Conservation (phyloP, 23 tunicate species). For the Botrylloides violaceus region DNA sequence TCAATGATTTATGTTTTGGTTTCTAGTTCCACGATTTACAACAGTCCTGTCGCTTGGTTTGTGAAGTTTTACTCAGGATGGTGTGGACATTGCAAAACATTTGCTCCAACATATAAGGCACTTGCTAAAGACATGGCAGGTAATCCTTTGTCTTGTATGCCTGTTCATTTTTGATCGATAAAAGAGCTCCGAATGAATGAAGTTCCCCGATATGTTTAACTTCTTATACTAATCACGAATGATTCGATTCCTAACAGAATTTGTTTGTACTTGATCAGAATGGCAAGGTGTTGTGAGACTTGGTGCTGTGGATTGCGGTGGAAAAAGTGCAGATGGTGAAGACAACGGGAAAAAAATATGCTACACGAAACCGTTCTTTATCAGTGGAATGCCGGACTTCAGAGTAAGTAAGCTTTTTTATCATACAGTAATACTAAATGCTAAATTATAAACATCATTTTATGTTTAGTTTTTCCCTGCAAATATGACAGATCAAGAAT, state of each 20-base stretch:
- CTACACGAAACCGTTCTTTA: constrained; percentile 26
- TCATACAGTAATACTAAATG: no score
- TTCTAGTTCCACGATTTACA: constrained; percentile 2
- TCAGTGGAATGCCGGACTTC: constrained; percentile 30
- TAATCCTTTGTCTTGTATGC: no score
- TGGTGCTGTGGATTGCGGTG: constrained; percentile 29
- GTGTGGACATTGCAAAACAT: constrained; percentile 28
- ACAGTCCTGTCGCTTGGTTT: constrained; percentile 23
- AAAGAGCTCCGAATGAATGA: no score
- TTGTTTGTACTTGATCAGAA: background rate
- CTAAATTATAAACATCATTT: background rate
- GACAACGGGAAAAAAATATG: constrained; percentile 15
- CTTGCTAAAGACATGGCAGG: constrained; percentile 18
- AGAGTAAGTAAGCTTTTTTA: constrained; percentile 7
- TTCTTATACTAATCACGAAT: no score
- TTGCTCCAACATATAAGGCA: constrained; percentile 27
- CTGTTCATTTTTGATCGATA: no score
- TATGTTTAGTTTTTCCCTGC: constrained; percentile 25
- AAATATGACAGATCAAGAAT: constrained; percentile 10
- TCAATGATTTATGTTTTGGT: background rate
- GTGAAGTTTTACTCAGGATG: constrained; percentile 18
- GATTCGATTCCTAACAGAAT: no score
- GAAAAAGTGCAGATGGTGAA: constrained; percentile 7
- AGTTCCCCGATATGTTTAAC: no score
- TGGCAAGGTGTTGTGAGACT: constrained; percentile 23